phyloP scores from a whole-genome alignment of 2,797 vertebrate genomes.

The Halcyon leucocephala region DNA sequence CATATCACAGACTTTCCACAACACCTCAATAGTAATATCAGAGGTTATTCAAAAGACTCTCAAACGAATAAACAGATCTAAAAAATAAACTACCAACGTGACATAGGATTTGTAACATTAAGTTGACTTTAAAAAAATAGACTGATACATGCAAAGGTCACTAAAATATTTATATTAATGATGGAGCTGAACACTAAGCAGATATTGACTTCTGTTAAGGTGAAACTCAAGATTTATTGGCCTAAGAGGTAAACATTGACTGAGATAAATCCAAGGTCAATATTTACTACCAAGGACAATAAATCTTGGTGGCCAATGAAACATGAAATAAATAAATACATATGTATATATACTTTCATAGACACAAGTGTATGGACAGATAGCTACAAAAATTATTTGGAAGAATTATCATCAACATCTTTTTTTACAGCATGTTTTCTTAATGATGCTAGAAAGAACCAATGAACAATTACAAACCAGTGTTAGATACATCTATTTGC shows the following conservation, averaged over 20 bases:
- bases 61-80: background rate
- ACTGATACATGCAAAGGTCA: slow-evolving; percentile 65
- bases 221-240: slow-evolving; percentile 82
- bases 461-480: background rate
- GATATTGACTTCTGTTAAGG: slow-evolving; percentile 82
- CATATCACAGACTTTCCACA: accelerated
- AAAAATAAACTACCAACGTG: background rate
- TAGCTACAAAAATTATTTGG: background rate
- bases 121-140: slow-evolving; percentile 49
- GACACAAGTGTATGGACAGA: background rate
- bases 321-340: slow-evolving; percentile 71
- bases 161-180: slow-evolving; percentile 72
- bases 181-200: slow-evolving; percentile 76
- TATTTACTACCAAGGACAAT: slow-evolving; percentile 80
- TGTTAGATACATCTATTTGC: background rate
- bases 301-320: slow-evolving; percentile 72
- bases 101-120: background rate
- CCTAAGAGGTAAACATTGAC: slow-evolving; percentile 75
- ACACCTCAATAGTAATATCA: background rate
- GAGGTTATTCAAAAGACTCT: background rate
- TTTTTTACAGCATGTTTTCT: background rate
- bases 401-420: background rate
- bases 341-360: slow-evolving; percentile 42
- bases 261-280: slow-evolving; percentile 80
- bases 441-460: background rate